Evolutionary conservation across 2,113 vertebrate genomes (phyloP).

Genomic region (Phalacrocorax aristotelis): DNA sequence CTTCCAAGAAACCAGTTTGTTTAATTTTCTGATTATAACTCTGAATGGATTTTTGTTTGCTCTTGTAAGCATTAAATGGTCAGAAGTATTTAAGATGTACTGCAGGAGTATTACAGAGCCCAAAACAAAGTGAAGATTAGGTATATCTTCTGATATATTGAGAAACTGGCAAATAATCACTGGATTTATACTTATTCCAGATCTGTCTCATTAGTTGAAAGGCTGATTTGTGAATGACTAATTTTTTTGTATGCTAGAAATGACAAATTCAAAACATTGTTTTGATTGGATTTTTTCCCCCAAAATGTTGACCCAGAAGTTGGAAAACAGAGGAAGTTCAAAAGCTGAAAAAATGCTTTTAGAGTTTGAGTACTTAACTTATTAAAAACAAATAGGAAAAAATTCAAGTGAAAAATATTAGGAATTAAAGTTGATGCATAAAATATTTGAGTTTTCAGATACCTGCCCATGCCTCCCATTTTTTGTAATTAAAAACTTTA

Average conservation of each 20-base stretch:
- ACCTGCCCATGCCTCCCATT: fast-evolving
- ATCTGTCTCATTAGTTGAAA: not conserved
- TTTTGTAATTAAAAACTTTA: not conserved
- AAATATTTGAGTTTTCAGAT: not conserved
- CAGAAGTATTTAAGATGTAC: not conserved
- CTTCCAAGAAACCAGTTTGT: not conserved
- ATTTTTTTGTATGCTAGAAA: not conserved
- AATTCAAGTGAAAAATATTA: not conserved
- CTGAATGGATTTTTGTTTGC: not conserved
- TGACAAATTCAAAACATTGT: not conserved
- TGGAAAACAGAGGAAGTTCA: not conserved
- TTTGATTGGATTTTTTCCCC: not conserved
- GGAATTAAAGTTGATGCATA: not conserved
- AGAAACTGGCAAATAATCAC: not conserved
- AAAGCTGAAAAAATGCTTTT: not conserved
- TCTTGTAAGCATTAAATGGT: not conserved
- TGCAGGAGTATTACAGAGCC: not conserved
- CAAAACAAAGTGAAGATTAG: not conserved
- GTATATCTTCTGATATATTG: not conserved
- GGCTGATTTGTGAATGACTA: not conserved
- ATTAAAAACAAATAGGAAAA: not conserved
- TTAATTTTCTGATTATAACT: not conserved
- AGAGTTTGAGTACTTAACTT: not conserved
- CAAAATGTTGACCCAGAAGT: not conserved
- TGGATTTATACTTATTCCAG: not conserved